These are phyloP conservation scores for Atherinomorus stipes DNA, from an alignment of 2,113 vertebrate species.

Conservation along the genomic window DNA sequence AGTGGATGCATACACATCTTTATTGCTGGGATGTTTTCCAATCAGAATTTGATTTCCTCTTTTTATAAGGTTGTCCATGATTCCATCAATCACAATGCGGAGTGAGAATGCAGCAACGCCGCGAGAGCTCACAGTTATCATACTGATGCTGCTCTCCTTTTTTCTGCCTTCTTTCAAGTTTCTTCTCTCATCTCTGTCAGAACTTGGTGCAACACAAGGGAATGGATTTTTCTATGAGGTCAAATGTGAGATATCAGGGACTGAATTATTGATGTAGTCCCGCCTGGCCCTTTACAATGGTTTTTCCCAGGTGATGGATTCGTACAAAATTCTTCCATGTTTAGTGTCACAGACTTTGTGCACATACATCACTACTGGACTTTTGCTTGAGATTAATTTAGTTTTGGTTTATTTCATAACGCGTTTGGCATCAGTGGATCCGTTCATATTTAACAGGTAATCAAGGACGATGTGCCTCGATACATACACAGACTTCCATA, in stretches of 20 bases:
- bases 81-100: conserved; percentile 46
- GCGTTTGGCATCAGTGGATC: neutral
- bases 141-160: conserved; percentile 40
- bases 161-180: conserved; percentile 35
- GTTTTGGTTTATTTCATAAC: neutral
- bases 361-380: neutral
- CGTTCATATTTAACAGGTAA: conserved; percentile 1
- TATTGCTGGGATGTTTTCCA: conserved; percentile 1
- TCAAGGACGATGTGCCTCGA: too few species aligned
- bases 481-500: neutral
- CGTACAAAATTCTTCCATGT: conserved; percentile 15
- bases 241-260: conserved; percentile 59
- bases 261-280: conserved; percentile 68
- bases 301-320: conserved; percentile 29
- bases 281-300: conserved; percentile 8
- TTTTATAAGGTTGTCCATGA: conserved; percentile 42
- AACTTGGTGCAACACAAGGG: conserved; percentile 40
- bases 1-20: neutral
- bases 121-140: conserved; percentile 35
- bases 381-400: neutral
- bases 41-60: conserved; percentile 14
- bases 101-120: conserved; percentile 26
- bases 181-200: conserved; percentile 49
- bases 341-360: neutral
- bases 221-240: conserved; percentile 62